Evolutionary conservation across 1,140 invertebrate species (phyloP), one percentile per base, ranked within the genome.

Genomic region (Popillia japonica): DNA sequence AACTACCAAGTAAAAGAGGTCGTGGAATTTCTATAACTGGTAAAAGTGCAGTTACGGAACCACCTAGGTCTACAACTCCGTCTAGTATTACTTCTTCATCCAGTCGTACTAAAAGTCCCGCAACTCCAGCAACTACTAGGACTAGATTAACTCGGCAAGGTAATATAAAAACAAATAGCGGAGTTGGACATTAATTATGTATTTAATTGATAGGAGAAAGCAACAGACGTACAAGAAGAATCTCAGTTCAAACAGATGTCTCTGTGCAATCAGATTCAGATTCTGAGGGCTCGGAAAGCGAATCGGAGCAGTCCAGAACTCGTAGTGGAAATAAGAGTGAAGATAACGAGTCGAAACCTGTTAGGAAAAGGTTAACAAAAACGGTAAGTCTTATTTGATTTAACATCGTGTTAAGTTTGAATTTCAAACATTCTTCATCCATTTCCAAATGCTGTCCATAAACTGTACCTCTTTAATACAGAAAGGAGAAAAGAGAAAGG

Each of bases 81-180:
- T 89, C 88, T 20, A 90, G 89, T 79, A 89, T 89, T 78, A 92
- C 87, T 77, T 92, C 87, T 78, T 90, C 88, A 14, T 90, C 88
- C 81, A 91, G 88, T 77, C 90, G 90, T 81, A 92, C 88, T 75
- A 94, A 93, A 84, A 93, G 92, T 83, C 90, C 90, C 10, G 90
- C 89, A 0, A 90, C 89, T 20, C 87, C 89, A 1, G 87, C 87
- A 3, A 82, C 82, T 40, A 79, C 80, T 64, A 80, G 80, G 22
- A 81, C 77, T 9, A 78, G 84, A 27, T 74, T 82, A 8, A 84
- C 80, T 27, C 79, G 82, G 77, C 77, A 81, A 75, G 82, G 82
- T 83, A 48, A 61, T 23, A 23, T 20, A 64, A 2, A 34, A 34
- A 34, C 2, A 34, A 34, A 34, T 34, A 34, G 27, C 27, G 4